Percentiles rank a stretch among this genome's conserved stretches.
Evolutionary conservation across 2,113 vertebrate genomes (phyloP).

Genomic region (Pollachius pollachius): DNA sequence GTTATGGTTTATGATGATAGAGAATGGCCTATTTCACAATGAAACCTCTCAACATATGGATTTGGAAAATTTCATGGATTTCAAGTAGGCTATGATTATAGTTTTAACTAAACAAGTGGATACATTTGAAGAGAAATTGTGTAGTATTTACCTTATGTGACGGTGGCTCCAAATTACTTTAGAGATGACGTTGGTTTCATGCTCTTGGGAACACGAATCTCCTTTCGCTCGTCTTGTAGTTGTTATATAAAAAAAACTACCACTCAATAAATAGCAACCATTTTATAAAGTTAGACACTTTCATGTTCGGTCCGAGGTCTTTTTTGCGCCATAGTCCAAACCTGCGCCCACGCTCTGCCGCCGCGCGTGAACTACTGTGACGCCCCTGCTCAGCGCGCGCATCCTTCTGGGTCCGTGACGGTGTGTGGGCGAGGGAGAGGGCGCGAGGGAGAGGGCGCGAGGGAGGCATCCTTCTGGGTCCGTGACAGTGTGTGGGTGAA

Average conservation of each 20-base stretch:
- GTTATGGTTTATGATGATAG: neutral
- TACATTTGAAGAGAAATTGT: too few relatives aligned
- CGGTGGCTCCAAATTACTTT: too few relatives aligned
- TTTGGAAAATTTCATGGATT: neutral
- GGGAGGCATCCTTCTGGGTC: neutral
- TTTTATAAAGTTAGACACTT: constrained; percentile 8
- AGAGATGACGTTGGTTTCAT: too few relatives aligned
- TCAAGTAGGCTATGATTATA: too few relatives aligned
- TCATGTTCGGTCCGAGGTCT: constrained; percentile 41
- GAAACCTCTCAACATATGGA: neutral
- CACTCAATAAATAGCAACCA: neutral
- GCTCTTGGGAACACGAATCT: too few relatives aligned
- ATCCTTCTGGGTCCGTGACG: neutral
- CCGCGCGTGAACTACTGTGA: neutral
- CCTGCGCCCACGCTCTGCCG: constrained; percentile 4
- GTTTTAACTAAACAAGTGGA: too few relatives aligned
- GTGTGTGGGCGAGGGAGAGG: constrained; percentile 1
- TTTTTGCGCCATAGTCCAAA: constrained; percentile 49
- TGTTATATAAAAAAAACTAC: too few relatives aligned
- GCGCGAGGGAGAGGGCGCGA: constrained; percentile 18
- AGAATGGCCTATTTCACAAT: neutral
- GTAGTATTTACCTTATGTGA: too few relatives aligned
- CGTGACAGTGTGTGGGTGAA: neutral
- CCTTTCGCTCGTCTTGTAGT: too few relatives aligned
- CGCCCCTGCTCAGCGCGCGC: neutral